phyloP scores from a whole-genome alignment of 2,113 vertebrate genomes.

The Tragelaphus imberbis region DNA sequence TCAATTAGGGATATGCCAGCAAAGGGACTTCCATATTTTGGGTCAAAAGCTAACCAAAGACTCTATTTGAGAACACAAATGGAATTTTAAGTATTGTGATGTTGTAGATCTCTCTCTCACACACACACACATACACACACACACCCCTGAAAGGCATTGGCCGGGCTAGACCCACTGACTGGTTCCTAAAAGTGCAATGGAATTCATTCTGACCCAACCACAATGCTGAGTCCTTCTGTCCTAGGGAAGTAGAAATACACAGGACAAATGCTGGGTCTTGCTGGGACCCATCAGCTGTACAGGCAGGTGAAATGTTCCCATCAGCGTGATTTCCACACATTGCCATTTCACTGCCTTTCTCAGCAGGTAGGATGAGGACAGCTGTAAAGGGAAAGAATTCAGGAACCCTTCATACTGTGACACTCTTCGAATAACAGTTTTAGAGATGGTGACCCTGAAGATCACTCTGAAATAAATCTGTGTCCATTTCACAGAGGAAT shows the following conservation, averaged over 20 bases:
- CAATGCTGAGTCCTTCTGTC: background rate
- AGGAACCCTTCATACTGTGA: background rate
- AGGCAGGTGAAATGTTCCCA: background rate
- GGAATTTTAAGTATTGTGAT: background rate
- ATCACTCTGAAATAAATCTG: background rate
- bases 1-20: background rate
- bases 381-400: background rate
- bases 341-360: background rate
- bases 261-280: rapidly evolving
- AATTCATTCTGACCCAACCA: background rate
- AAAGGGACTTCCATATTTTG: background rate
- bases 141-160: no score
- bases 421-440: background rate
- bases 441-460: background rate
- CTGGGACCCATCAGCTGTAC: background rate
- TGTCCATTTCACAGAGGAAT: background rate
- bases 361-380: background rate
- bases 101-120: background rate
- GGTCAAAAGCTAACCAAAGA: background rate
- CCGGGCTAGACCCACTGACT: background rate
- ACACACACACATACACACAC: background rate
- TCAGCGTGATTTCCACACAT: background rate
- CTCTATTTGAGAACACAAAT: background rate
- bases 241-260: background rate
- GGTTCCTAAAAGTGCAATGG: background rate